Percentiles rank a stretch among this genome's conserved stretches.
Conservation (phyloP, 1,140 invertebrate species). For the Portunus trituberculatus region DNA sequence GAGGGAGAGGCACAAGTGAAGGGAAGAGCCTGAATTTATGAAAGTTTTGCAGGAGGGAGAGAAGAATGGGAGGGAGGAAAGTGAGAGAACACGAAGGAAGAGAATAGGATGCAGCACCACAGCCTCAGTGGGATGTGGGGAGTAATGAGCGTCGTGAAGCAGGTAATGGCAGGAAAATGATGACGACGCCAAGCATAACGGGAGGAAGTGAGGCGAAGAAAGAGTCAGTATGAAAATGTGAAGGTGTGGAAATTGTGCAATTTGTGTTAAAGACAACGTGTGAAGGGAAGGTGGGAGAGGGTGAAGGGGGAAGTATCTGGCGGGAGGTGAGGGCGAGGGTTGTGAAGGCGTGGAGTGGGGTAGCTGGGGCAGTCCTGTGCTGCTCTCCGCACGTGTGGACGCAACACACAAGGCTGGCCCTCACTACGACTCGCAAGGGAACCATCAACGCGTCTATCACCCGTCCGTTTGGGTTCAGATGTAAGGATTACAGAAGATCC, state of each 20-base stretch:
- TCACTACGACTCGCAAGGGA: neutral
- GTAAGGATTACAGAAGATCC: neutral
- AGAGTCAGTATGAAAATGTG: neutral
- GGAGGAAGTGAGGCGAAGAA: slow-evolving; percentile 21
- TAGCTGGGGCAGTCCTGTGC: neutral
- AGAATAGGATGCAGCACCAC: neutral
- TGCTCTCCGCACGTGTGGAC: neutral
- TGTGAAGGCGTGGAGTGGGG: neutral
- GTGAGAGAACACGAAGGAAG: neutral
- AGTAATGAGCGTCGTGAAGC: neutral
- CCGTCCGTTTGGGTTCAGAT: neutral
- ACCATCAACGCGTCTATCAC: neutral
- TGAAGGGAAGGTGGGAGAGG: neutral
- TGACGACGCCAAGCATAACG: neutral
- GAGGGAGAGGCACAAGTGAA: neutral
- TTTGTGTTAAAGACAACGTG: neutral
- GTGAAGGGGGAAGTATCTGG: neutral
- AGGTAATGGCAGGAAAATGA: slow-evolving; percentile 28
- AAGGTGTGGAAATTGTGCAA: neutral
- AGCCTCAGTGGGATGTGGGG: neutral
- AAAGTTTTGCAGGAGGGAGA: neutral
- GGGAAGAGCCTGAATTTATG: neutral
- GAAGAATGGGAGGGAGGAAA: slow-evolving; percentile 8
- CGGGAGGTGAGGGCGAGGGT: neutral
- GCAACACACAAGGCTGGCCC: neutral